Evolutionary conservation across 2,113 vertebrate species (phyloP).

Genomic region (Glaucidium brasilianum): DNA sequence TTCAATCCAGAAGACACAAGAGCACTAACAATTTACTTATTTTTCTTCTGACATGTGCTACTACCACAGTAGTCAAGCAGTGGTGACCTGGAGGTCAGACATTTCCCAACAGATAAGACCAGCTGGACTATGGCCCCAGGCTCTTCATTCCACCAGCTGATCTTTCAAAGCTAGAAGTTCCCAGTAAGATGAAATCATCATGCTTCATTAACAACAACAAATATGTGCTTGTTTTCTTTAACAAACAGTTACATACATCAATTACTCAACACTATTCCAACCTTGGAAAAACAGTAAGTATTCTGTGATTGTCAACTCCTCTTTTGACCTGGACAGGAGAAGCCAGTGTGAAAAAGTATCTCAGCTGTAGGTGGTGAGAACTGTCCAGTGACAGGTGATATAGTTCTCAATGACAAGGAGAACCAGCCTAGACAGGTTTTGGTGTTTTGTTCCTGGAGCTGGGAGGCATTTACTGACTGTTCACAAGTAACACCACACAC

Average conservation of each 20-base stretch:
- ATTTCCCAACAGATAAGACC: background rate
- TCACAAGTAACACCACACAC: background rate
- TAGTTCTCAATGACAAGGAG: background rate
- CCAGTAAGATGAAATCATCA: background rate
- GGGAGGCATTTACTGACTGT: background rate
- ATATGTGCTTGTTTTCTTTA: background rate
- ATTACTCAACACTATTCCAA: background rate
- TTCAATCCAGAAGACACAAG: background rate
- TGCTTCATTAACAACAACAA: background rate
- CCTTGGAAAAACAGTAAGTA: background rate
- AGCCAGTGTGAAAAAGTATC: background rate
- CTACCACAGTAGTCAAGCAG: background rate
- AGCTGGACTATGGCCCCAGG: background rate
- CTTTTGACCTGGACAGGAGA: background rate
- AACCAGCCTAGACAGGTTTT: background rate
- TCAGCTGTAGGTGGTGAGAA: background rate
- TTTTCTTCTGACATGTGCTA: background rate
- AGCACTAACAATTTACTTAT: background rate
- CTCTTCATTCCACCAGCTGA: background rate
- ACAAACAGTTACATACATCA: background rate
- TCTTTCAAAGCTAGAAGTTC: background rate
- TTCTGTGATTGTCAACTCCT: background rate
- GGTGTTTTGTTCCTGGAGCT: background rate
- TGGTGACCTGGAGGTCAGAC: background rate
- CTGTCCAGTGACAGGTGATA: background rate